Conservation (phyloP, 2,888 invertebrate species). For the Megaustenia siamemsis region DNA sequence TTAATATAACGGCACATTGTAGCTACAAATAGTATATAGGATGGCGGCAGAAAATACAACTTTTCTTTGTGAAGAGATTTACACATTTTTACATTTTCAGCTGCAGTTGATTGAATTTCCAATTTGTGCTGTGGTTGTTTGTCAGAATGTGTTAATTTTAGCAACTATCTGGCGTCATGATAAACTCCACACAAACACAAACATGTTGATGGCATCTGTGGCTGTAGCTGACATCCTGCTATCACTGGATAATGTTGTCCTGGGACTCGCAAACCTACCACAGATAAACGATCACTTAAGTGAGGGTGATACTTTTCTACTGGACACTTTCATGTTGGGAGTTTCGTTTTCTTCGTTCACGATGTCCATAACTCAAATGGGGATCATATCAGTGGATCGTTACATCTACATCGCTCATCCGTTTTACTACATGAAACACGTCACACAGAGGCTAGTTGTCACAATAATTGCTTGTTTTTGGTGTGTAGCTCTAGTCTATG, state of each 20-base stretch:
- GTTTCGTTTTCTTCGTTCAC: not conserved
- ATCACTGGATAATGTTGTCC: not conserved
- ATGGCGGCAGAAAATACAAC: too few species aligned
- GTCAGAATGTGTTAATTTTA: not conserved
- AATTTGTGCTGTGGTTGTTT: not conserved
- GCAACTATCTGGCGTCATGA: not conserved
- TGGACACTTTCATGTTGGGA: not conserved
- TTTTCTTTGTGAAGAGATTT: too few species aligned
- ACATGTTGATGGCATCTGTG: not conserved
- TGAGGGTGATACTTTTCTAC: not conserved
- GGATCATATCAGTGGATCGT: too few species aligned
- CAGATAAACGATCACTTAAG: not conserved
- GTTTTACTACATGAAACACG: too few species aligned
- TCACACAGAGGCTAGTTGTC: constrained; percentile 7
- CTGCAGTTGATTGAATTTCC: not conserved
- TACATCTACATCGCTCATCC: too few species aligned
- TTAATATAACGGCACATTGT: too few species aligned
- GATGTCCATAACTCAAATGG: too few species aligned
- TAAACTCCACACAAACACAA: not conserved
- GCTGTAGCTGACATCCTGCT: not conserved
- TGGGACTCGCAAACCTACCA: not conserved
- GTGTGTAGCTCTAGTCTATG: not conserved
- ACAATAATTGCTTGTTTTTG: not conserved
- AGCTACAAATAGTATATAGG: too few species aligned
- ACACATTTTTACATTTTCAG: too few species aligned